Percentiles rank a stretch among this genome's conserved stretches.
Conservation (phyloP, 2,797 vertebrate species). For the Neopelma chrysocephalum region DNA sequence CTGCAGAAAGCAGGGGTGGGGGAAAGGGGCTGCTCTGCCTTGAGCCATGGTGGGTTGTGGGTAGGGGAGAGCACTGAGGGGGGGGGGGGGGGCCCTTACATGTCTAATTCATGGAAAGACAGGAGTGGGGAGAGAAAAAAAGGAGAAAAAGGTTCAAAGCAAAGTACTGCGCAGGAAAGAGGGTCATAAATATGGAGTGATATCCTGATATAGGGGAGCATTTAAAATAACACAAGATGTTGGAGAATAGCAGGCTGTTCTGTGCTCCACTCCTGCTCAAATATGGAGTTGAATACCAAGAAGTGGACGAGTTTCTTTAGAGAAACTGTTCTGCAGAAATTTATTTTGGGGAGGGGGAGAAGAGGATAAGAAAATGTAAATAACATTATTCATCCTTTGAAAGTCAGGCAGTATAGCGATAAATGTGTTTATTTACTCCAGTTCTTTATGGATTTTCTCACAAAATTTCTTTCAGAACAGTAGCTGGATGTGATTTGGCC, state of each 20-base stretch:
- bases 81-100: accelerated
- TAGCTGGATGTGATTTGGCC: not conserved
- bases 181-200: not conserved
- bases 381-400: not conserved
- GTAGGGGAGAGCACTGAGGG: not conserved
- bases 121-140: not conserved
- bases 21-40: not conserved
- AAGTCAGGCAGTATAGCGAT: not conserved
- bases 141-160: not conserved
- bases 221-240: not conserved
- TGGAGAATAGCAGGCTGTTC: not conserved
- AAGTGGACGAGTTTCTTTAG: not conserved
- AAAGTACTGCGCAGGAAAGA: not conserved
- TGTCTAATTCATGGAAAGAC: not conserved
- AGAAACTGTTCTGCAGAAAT: not conserved
- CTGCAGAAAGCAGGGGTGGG: not conserved
- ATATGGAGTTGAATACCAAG: not conserved
- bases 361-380: not conserved
- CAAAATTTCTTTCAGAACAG: not conserved
- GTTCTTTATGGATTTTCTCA: not conserved
- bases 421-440: not conserved
- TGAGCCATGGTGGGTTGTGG: accelerated
- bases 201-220: not conserved
- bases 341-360: not conserved
- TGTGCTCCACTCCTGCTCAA: not conserved